Conservation (phyloP, 2,888 invertebrate genomes). For the Arctia plantaginis region DNA sequence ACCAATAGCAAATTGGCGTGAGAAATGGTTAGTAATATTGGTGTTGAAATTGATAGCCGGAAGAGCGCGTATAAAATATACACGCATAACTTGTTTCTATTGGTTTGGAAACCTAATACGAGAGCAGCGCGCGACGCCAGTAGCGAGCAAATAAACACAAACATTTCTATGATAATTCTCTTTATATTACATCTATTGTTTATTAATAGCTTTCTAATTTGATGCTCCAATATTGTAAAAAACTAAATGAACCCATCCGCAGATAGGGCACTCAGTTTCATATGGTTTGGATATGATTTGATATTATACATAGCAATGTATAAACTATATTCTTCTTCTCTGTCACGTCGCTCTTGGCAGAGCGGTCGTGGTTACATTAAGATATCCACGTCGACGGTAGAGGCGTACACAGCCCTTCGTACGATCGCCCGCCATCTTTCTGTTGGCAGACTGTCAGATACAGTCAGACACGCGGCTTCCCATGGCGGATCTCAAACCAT, state of each 20-base stretch:
- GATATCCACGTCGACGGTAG: too few relatives aligned
- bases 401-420: too few relatives aligned
- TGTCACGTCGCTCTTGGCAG: too few relatives aligned
- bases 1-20: conserved; percentile 76
- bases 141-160: conserved; percentile 29
- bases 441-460: too few relatives aligned
- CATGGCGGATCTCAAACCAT: too few relatives aligned
- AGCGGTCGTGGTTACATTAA: too few relatives aligned
- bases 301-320: neutral
- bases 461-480: too few relatives aligned
- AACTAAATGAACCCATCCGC: neutral
- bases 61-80: conserved; percentile 51
- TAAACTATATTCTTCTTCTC: too few relatives aligned
- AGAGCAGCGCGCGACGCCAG: conserved; percentile 22
- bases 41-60: conserved; percentile 58
- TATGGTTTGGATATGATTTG: neutral
- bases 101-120: conserved; percentile 42
- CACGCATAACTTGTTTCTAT: conserved; percentile 46
- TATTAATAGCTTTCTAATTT: conserved; percentile 19
- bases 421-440: too few relatives aligned
- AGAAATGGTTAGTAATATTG: conserved; percentile 67
- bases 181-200: conserved; percentile 16
- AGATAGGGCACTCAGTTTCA: neutral
- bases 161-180: conserved; percentile 36
- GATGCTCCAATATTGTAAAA: neutral